Conservation (phyloP, 2,797 vertebrate genomes). For the Eleutherodactylus coqui region DNA sequence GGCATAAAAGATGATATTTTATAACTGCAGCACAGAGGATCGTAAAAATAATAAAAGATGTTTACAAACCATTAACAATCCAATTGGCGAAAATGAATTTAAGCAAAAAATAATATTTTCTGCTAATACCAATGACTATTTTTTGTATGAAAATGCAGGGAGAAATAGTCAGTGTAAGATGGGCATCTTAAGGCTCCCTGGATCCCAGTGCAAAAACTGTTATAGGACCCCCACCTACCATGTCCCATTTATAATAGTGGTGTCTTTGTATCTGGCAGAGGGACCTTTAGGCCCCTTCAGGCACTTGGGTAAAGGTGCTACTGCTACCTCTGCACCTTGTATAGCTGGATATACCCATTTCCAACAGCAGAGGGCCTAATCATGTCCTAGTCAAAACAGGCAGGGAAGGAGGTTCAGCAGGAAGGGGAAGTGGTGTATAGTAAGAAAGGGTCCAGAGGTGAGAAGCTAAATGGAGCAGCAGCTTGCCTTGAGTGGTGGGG, state of each 20-base stretch:
- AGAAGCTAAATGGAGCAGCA: no score
- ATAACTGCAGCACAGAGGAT: neutral
- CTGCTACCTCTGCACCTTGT: no score
- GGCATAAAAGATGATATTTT: neutral
- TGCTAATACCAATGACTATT: neutral
- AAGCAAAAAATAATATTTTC: neutral
- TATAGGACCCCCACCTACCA: neutral
- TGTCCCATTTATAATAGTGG: no score
- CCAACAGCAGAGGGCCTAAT: no score
- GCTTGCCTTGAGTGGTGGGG: no score
- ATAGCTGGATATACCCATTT: no score
- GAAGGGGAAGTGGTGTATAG: no score
- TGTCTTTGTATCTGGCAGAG: neutral
- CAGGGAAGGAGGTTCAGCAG: no score
- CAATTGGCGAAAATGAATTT: neutral
- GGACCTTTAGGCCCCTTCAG: neutral
- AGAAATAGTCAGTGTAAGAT: neutral
- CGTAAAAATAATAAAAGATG: constrained; percentile 15
- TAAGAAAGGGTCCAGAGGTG: no score
- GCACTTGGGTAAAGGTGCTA: no score
- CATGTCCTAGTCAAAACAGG: no score
- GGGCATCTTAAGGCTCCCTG: neutral
- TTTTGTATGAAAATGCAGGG: neutral
- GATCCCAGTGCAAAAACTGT: neutral
- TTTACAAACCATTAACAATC: constrained; percentile 16